Base-by-base conservation (phyloP, 1,140 invertebrate species). In the Plectus sambesii region DNA sequence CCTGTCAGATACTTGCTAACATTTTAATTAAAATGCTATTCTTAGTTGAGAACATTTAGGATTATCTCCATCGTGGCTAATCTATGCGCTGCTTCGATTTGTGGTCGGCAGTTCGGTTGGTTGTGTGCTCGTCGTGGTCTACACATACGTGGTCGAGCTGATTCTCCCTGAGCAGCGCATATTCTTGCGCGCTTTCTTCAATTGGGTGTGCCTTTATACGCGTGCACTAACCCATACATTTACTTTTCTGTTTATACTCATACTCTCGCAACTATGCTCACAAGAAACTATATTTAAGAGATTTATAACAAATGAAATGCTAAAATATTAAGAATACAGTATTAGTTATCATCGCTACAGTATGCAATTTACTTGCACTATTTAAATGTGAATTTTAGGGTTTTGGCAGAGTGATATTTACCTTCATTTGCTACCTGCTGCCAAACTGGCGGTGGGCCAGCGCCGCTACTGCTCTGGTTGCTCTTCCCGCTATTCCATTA, bases 131-230 rank as follows among this genome's bases (percentile, higher is more conserved):
- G 39, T 51, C 22, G 49, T 51, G 2, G 47, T 51, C 45, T 51
- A 51, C 17, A 35, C 49, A 2, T 51, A 51, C 29, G 48, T 51
- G 33, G 36, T 51, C 35, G 49, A 51, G 20, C 26, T 51, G 3
- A 51, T 51, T 17, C 45, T 49, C 12, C 49, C 49, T 0, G 44
- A 51, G 27, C 49, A 51, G 12, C 19, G 49, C 29, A 46, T 51
- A 5, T 51, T 51, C 15, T 33, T 51, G 44, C 47, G 49, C 26
- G 40, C 49, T 2, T 51, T 51, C 23, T 51, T 51, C 30, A 51
- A 51, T 15, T 51, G 49, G 49, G 49, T 51, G 5, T 15, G 33
- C 26, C 39, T 39, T 2, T 12, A 19, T 15, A 5, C 22, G 20
- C 8, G 6, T 47, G 26, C 2, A 38, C 2, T 2, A 44, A n/a